Evolutionary conservation across 2,797 vertebrate species (phyloP).

Genomic region (Toxotes lorentzi): DNA sequence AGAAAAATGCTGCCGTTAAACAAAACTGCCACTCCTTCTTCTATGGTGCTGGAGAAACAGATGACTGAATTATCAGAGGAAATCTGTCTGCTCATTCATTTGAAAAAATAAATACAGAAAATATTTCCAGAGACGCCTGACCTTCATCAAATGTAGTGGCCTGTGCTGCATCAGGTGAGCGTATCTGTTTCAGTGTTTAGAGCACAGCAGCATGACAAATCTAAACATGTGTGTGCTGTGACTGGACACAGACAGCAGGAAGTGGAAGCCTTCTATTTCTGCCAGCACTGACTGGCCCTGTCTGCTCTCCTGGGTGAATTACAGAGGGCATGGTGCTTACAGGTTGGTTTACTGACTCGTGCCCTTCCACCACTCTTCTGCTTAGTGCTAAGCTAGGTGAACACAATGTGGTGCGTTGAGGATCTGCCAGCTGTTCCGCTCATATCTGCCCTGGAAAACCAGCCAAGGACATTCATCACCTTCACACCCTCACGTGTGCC

Average conservation of each 20-base stretch:
- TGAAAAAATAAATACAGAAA: slow-evolving; percentile 28
- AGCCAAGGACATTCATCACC: slow-evolving; percentile 60
- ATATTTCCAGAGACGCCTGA: slow-evolving; percentile 43
- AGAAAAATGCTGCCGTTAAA: slow-evolving; percentile 22
- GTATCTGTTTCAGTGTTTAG: slow-evolving; percentile 60
- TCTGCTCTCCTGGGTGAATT: slow-evolving; percentile 60
- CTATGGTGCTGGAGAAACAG: not conserved
- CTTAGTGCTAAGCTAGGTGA: slow-evolving; percentile 58
- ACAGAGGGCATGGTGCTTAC: slow-evolving; percentile 62
- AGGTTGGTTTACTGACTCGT: slow-evolving; percentile 67
- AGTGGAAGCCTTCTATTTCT: slow-evolving; percentile 76
- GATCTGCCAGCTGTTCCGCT: slow-evolving; percentile 62
- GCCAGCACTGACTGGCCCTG: slow-evolving; percentile 61
- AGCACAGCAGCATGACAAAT: slow-evolving; percentile 58
- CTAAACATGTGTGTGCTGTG: slow-evolving; percentile 61
- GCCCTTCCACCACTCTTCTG: slow-evolving; percentile 32
- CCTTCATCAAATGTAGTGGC: slow-evolving; percentile 45
- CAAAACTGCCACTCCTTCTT: slow-evolving; percentile 4
- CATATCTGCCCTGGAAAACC: slow-evolving; percentile 52
- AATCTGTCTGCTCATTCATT: slow-evolving; percentile 29
- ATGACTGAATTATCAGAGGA: slow-evolving; percentile 27
- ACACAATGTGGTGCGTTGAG: slow-evolving; percentile 41
- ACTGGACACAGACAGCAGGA: slow-evolving; percentile 62
- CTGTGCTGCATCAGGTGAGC: slow-evolving; percentile 32
- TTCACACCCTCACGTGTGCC: slow-evolving; percentile 61